Evolutionary conservation across 2,888 invertebrate genomes (phyloP).

Genomic region (Cosmia pyralina): DNA sequence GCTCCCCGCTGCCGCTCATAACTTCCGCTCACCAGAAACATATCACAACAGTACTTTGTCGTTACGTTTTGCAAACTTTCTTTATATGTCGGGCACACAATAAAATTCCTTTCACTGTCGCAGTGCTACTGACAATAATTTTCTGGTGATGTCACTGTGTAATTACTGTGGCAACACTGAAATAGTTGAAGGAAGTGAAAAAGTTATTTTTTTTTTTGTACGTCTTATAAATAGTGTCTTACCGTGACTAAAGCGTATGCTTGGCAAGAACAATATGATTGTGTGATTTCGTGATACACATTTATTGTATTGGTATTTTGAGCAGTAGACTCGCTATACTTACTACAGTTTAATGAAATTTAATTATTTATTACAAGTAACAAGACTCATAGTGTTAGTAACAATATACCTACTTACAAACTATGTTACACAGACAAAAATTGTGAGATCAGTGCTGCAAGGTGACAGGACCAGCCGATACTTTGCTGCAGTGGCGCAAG

Average conservation of each 20-base stretch:
- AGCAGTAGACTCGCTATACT: background rate
- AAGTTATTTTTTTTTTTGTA: background rate
- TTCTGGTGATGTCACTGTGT: constrained; percentile 34
- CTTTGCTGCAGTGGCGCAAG: no score
- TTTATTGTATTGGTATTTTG: background rate
- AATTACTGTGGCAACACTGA: constrained; percentile 46
- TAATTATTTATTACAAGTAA: no score
- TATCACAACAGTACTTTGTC: constrained; percentile 50
- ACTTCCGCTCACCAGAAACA: constrained; percentile 22
- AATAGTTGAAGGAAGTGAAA: constrained; percentile 18
- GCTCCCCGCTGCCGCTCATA: constrained; percentile 14
- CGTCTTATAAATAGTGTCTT: background rate
- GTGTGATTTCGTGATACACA: background rate
- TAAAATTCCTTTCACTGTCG: constrained; percentile 52
- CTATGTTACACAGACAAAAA: no score
- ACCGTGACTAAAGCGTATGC: background rate
- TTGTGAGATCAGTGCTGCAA: no score
- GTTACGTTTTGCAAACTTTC: constrained; percentile 58
- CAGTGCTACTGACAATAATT: constrained; percentile 45
- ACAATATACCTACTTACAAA: no score
- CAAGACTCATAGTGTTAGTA: no score
- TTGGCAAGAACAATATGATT: no score
- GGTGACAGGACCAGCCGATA: no score
- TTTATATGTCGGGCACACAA: constrained; percentile 52
- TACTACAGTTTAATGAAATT: no score